Base-by-base conservation (phyloP, 2,888 invertebrate genomes). In the Odontocerum albicorne region DNA sequence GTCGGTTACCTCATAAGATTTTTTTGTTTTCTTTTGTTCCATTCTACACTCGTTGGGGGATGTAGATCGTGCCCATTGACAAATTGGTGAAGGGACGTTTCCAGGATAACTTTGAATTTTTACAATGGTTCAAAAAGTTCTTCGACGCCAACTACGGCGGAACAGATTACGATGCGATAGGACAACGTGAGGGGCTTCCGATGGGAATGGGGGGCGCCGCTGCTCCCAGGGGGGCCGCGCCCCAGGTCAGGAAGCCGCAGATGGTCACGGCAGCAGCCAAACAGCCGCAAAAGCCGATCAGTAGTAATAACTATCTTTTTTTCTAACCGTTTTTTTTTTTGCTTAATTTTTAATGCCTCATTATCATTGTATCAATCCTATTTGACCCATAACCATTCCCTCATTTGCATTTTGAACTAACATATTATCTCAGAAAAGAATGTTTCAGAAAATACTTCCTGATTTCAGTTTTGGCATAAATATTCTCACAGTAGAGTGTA, bases 61-160 rank as follows among this genome's bases (percentile, higher is more conserved):
- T 73, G 70, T 84, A 94, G 92, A 90, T 92, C 74, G 90, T 94
- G 71, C 90, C 93, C 66, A 92, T 95, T 72, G 94, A 95, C 81
- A 88, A 83, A 79, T 85, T 98, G 83, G 92, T 96, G 75, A 97
- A 96, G 82, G 96, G 94, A 74, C 88, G 95, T 68, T 98, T 98
- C 82, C 97, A 97, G 86, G 97, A 98, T 84, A 98, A 98, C 83
- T 98, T 98, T 85, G 97, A 98, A 78, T 97, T 97, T 81, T 88
- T 98, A 68, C 97, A 98, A 82, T 98, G 97, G 97, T 98, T 98
- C 85, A 97, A 98, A 85, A 96, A 96, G 77, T 97, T 98, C 82
- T 98, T 96, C 80, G 97, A 98, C 79, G 96, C 96, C 67, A 99
- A 99, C 84, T 96, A 95, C 81, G 89, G 90, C 74, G 96, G 95